These are phyloP conservation scores for Rhinichthys osculus DNA, from an alignment of 2,797 vertebrate genomes.

Conservation along the genomic window DNA sequence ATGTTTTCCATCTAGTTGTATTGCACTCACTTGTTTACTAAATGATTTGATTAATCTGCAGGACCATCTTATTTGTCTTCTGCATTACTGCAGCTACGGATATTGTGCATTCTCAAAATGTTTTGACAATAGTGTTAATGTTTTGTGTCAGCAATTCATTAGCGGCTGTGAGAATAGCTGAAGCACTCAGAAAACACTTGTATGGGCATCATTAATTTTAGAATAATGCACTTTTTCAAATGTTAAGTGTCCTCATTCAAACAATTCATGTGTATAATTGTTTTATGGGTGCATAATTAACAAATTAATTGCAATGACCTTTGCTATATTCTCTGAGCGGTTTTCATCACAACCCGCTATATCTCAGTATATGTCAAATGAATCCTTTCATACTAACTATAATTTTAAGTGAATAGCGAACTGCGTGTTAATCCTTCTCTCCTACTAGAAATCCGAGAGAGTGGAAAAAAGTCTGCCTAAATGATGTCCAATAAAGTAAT, in stretches of 20 bases:
- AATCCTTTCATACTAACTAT: constrained; percentile 13
- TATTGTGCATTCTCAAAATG: constrained; percentile 1
- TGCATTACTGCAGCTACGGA: background rate
- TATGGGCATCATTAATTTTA: constrained; percentile 29
- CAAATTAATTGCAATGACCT: constrained; percentile 41
- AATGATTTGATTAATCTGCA: too few species aligned
- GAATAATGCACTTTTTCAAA: constrained; percentile 45
- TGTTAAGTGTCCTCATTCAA: constrained; percentile 35
- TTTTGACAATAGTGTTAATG: constrained; percentile 12
- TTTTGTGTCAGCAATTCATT: constrained; percentile 24
- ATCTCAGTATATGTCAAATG: constrained; percentile 8
- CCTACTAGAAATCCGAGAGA: constrained; percentile 53
- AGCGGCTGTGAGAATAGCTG: background rate
- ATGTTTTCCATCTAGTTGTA: background rate
- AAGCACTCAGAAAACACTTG: constrained; percentile 31
- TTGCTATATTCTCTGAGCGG: background rate
- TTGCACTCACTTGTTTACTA: background rate
- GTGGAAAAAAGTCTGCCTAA: constrained; percentile 53
- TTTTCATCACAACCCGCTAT: constrained; percentile 4
- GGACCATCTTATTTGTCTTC: background rate
- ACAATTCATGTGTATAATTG: constrained; percentile 45
- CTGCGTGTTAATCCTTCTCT: constrained; percentile 21
- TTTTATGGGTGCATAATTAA: constrained; percentile 58
- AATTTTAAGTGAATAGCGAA: constrained; percentile 21
- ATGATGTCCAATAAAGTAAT: constrained; percentile 65